phyloP scores from a whole-genome alignment of 2,113 vertebrate species.

The Salvelinus fontinalis region DNA sequence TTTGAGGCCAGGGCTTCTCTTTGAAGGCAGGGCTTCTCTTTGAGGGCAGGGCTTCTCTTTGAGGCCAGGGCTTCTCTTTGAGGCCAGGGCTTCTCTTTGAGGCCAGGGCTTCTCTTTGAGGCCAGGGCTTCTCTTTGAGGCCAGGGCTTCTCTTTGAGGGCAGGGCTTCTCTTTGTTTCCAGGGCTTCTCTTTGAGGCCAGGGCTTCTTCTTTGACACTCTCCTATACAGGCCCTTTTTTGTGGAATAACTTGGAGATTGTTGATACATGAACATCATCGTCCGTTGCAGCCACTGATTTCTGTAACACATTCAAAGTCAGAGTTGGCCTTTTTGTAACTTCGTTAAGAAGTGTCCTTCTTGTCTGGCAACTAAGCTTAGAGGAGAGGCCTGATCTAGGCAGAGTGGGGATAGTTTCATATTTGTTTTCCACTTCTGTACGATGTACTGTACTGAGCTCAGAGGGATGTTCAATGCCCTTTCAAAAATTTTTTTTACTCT shows the following conservation, averaged over 20 bases:
- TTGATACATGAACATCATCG: neutral
- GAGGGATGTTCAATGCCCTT: no score
- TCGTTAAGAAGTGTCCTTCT: neutral
- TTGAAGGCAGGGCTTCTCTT: no score
- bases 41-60: no score
- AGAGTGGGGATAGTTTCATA: neutral
- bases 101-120: no score
- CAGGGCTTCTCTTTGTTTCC: no score
- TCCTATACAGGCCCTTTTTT: neutral
- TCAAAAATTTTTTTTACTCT: neutral
- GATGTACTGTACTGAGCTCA: neutral
- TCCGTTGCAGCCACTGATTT: neutral
- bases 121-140: no score
- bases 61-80: no score
- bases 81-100: no score
- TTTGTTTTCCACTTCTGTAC: neutral
- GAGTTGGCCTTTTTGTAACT: neutral
- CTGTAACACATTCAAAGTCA: neutral
- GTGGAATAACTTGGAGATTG: neutral
- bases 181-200: no score
- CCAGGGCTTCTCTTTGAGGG: no score
- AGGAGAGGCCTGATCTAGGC: neutral
- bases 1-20: no score
- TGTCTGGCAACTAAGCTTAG: neutral
- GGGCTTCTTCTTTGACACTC: conserved; percentile 1